Conservation (phyloP, 2,888 invertebrate genomes). For the Polylopha cassiicola region DNA sequence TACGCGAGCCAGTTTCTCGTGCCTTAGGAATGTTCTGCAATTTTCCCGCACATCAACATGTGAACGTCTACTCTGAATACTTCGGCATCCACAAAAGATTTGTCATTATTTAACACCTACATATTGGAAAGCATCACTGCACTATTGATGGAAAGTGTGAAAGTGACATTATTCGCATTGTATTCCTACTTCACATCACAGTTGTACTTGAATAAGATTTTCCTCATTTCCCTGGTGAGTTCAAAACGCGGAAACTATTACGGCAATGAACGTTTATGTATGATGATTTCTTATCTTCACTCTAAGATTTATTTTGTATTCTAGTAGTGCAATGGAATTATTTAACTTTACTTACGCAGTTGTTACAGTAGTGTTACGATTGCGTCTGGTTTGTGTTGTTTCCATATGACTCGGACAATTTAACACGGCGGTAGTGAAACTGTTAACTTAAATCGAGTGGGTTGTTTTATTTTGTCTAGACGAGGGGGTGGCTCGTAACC, state of each 20-base stretch:
- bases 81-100: slow-evolving; percentile 12
- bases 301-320: slow-evolving; percentile 35
- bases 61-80: slow-evolving; percentile 7
- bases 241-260: slow-evolving; percentile 52
- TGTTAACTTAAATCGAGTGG: slow-evolving; percentile 22
- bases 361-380: slow-evolving; percentile 35
- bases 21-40: slow-evolving; percentile 9
- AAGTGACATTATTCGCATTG: slow-evolving; percentile 37
- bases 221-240: slow-evolving; percentile 48
- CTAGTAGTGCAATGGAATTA: slow-evolving; percentile 32
- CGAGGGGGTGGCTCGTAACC: slow-evolving; percentile 7
- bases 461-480: slow-evolving; percentile 9
- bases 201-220: slow-evolving; percentile 38
- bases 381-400: slow-evolving; percentile 32
- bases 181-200: slow-evolving; percentile 29
- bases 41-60: slow-evolving; percentile 15
- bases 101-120: slow-evolving; percentile 39
- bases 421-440: slow-evolving; percentile 27
- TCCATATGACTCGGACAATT: slow-evolving; percentile 39
- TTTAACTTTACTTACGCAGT: slow-evolving; percentile 29
- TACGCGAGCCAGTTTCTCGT: slow-evolving; percentile 9
- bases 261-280: slow-evolving; percentile 32
- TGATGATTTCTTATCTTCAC: slow-evolving; percentile 35
- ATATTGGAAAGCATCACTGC: slow-evolving; percentile 65
- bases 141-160: slow-evolving; percentile 61